Percentiles rank a stretch among this genome's conserved stretches.
Evolutionary conservation across 2,888 invertebrate genomes (phyloP).

Genomic region (Sinodicranocentrus sp.): DNA sequence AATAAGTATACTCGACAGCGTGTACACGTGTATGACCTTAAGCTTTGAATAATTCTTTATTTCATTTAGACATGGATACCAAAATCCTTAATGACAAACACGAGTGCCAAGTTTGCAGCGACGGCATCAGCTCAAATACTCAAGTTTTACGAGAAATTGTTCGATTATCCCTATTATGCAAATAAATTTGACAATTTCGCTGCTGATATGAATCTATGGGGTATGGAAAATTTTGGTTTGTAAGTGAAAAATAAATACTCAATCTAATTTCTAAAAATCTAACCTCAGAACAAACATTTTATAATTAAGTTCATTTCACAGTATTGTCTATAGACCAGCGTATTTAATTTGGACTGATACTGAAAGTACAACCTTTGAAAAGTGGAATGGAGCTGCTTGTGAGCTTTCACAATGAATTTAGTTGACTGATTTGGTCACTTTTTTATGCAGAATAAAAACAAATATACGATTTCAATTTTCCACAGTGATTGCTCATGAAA

Average conservation of each 20-base stretch:
- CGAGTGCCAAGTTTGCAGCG: slow-evolving; percentile 8
- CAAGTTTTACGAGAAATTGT: slow-evolving; percentile 18
- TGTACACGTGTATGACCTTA: too few relatives aligned
- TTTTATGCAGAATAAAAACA: too few relatives aligned
- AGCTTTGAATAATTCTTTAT: too few relatives aligned
- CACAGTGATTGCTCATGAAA: slow-evolving; percentile 53
- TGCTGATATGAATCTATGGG: slow-evolving; percentile 9
- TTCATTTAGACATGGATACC: slow-evolving; percentile 38
- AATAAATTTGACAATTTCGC: slow-evolving; percentile 37
- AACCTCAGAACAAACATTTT: too few relatives aligned
- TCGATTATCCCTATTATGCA: background rate
- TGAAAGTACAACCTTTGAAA: slow-evolving; percentile 67
- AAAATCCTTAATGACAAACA: background rate
- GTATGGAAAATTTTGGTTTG: slow-evolving; percentile 33
- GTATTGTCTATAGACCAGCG: too few relatives aligned
- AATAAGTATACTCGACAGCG: too few relatives aligned
- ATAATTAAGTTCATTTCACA: too few relatives aligned
- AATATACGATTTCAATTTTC: too few relatives aligned
- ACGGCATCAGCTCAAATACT: too few relatives aligned
- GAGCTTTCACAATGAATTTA: too few relatives aligned
- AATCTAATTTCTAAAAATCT: background rate
- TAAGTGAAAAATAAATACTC: background rate
- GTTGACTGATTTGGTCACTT: too few relatives aligned
- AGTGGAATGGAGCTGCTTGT: slow-evolving; percentile 64
- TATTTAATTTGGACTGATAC: slow-evolving; percentile 63